phyloP scores from a whole-genome alignment of 2,888 invertebrate genomes.

The Drosophila mulleri region DNA sequence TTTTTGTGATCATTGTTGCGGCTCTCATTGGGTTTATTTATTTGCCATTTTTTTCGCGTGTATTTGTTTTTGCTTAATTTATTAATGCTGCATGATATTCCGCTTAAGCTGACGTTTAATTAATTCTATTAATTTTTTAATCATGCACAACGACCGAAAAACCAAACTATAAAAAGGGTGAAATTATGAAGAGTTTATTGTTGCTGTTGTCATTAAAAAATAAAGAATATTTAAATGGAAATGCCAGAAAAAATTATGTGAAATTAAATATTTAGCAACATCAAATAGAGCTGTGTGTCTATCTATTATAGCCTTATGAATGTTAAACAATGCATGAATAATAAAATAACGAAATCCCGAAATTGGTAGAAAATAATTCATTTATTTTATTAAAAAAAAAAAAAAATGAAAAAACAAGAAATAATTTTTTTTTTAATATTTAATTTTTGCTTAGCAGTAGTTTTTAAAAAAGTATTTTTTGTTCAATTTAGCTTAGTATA shows the following conservation, averaged over 20 bases:
- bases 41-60: slow-evolving; percentile 43
- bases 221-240: slow-evolving; percentile 11
- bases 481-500: too few species aligned
- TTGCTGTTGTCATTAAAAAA: slow-evolving; percentile 37
- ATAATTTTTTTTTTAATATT: too few species aligned
- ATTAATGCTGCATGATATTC: slow-evolving; percentile 75
- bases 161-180: slow-evolving; percentile 21
- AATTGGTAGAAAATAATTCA: not conserved
- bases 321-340: not conserved
- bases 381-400: not conserved
- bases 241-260: not conserved
- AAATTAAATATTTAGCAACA: slow-evolving; percentile 33
- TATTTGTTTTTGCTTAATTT: slow-evolving; percentile 58
- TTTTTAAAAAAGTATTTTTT: too few species aligned
- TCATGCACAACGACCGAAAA: slow-evolving; percentile 24
- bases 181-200: slow-evolving; percentile 23
- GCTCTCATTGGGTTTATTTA: slow-evolving; percentile 63
- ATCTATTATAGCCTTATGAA: slow-evolving; percentile 8
- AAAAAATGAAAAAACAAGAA: too few species aligned
- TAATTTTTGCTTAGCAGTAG: too few species aligned
- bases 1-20: slow-evolving; percentile 52
- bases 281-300: slow-evolving; percentile 1
- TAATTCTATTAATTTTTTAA: slow-evolving; percentile 72
- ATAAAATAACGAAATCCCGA: not conserved
- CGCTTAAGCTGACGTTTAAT: slow-evolving; percentile 77